These are phyloP conservation scores for Pitta sordida DNA, from an alignment of 2,113 vertebrate species.

Conservation along the genomic window DNA sequence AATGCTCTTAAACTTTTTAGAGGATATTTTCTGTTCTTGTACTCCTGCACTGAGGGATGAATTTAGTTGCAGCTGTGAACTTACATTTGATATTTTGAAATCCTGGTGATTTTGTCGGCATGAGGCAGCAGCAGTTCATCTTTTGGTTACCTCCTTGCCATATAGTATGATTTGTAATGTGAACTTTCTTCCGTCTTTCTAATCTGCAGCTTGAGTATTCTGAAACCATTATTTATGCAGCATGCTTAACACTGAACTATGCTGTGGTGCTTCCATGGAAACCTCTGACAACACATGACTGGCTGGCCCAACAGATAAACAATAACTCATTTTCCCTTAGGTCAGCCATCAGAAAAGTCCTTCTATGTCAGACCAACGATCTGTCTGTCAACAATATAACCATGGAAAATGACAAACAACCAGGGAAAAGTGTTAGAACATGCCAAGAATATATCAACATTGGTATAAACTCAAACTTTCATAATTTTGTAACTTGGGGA, in stretches of 20 bases:
- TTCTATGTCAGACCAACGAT: neutral
- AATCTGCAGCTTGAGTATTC: slow-evolving; percentile 26
- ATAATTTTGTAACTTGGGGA: neutral
- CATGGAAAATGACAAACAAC: neutral
- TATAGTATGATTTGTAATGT: neutral
- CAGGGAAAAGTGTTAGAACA: neutral
- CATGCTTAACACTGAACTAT: neutral
- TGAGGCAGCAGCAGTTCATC: neutral
- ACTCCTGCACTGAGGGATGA: neutral
- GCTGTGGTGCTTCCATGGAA: slow-evolving; percentile 21
- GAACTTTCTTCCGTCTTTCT: slow-evolving; percentile 27
- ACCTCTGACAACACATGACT: slow-evolving; percentile 15
- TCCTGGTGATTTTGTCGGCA: neutral
- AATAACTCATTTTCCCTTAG: neutral
- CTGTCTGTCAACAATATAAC: neutral
- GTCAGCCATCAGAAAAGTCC: neutral
- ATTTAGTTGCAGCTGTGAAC: neutral
- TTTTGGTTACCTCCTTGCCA: neutral
- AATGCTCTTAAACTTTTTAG: neutral
- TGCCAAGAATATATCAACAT: neutral
- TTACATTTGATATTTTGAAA: neutral
- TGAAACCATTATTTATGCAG: slow-evolving; percentile 5
- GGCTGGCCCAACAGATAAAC: neutral
- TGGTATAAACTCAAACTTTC: neutral
- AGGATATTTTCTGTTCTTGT: neutral